These are phyloP conservation scores for Rhimphoctona megacephalus DNA, from an alignment of 2,888 invertebrate genomes.

Conservation along the genomic window DNA sequence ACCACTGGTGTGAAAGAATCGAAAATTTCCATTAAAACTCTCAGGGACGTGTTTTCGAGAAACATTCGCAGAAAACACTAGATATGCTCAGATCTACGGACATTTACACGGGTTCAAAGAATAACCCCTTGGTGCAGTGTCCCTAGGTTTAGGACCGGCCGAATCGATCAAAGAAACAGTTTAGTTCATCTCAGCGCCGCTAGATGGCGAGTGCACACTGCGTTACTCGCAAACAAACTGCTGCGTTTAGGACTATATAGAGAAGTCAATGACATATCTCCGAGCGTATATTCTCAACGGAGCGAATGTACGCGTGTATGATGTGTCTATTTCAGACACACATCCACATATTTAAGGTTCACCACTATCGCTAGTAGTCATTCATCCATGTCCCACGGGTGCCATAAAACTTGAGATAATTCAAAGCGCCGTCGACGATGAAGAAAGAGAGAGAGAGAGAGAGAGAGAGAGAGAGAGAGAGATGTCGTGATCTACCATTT, in stretches of 20 bases:
- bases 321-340: slow-evolving; percentile 25
- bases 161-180: background rate
- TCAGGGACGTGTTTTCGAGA: background rate
- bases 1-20: background rate
- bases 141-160: background rate
- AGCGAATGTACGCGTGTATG: background rate
- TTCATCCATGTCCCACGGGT: slow-evolving; percentile 64
- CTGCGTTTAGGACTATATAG: background rate
- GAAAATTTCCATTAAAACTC: background rate
- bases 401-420: slow-evolving; percentile 76
- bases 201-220: background rate
- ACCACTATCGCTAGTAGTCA: slow-evolving; percentile 23
- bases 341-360: slow-evolving; percentile 39
- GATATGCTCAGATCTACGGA: background rate
- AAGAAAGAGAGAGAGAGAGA: background rate
- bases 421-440: slow-evolving; percentile 72
- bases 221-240: background rate
- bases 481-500: slow-evolving; percentile 42
- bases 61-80: background rate
- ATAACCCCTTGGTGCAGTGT: background rate
- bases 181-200: background rate
- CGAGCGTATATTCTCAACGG: background rate
- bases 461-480: background rate
- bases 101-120: background rate
- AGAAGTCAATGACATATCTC: background rate